phyloP scores from a whole-genome alignment of 2,113 vertebrate genomes.

The Campylorhamphus procurvoides region DNA sequence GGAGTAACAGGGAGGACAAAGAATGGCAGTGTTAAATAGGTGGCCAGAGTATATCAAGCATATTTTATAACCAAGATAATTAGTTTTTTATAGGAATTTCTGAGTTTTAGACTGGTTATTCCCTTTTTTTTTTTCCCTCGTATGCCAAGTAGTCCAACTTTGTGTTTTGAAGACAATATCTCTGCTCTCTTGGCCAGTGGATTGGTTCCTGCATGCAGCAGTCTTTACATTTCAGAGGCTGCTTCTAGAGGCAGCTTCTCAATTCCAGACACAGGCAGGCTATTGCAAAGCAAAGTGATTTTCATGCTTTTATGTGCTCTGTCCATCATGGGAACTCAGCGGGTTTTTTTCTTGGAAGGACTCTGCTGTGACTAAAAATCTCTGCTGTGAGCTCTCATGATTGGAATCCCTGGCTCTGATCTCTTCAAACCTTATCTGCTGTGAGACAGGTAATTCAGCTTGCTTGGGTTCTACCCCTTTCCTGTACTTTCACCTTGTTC shows the following conservation, averaged over 20 bases:
- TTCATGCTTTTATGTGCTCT: background rate
- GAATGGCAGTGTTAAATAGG: background rate
- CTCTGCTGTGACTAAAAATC: slow-evolving; percentile 28
- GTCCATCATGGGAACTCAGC: background rate
- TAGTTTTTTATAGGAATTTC: background rate
- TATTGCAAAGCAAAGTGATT: slow-evolving; percentile 27
- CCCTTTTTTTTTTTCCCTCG: background rate
- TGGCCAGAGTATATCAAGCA: background rate
- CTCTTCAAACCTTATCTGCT: background rate
- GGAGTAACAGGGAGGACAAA: background rate
- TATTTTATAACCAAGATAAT: background rate
- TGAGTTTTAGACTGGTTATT: background rate
- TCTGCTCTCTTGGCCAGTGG: background rate
- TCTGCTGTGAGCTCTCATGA: background rate
- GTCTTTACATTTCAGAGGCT: background rate
- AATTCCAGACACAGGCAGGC: background rate
- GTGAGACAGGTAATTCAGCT: background rate
- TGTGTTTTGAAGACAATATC: background rate
- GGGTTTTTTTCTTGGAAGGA: background rate
- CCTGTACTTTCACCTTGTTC: background rate
- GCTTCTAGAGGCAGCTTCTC: background rate
- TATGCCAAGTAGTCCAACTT: background rate
- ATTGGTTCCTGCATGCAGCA: background rate
- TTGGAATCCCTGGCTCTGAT: background rate
- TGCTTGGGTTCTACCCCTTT: background rate